Evolutionary conservation across 2,797 vertebrate species (phyloP), one percentile per base, ranked within the genome.

Genomic region (Thaleichthys pacificus): DNA sequence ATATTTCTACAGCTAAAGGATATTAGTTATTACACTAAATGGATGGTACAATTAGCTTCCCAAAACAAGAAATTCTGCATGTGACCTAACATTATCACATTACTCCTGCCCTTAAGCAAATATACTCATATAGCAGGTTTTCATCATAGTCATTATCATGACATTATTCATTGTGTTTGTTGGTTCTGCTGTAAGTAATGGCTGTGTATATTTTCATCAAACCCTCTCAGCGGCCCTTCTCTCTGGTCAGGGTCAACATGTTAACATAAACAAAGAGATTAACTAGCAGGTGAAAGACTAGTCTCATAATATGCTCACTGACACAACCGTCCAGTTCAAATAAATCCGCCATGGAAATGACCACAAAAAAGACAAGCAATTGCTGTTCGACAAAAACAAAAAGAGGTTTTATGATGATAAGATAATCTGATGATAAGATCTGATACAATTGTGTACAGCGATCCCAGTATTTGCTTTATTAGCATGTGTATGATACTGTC

Each of bases 81-180:
- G 58, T 61, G 21, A 61, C 58, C 22, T 26, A 22, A 12, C 58
- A 24, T 21, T 61, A 28, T 61, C 58, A 26, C 9, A 68, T 73
- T 35, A 73, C 57, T 73, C 72, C 61, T 47, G 32, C 49, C 17
- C 19, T 54, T 61, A 68, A 61, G 56, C 67, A 61, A 73, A 73
- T 61, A 62, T 22, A 51, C 60, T 68, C 32, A 62, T 54, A 35
- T 22, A 32, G 58, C 26, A 17, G 28, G 49, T 32, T 73, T 68
- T 73, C 72, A 73, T 73, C 72, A 49, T 51, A 26, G 72, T n/a
- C 66, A 73, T 73, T 68, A 73, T 61, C 61, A 32, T 26, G 2
- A 12, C 61, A 68, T 73, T 49, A 22, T 35, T 73, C 66, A 73
- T n/a, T 21, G 5, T 47, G 60, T 47, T 68, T 28, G 67, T 68